Evolutionary conservation across 2,113 vertebrate species (phyloP).

Genomic region (Sigmodon hispidus): DNA sequence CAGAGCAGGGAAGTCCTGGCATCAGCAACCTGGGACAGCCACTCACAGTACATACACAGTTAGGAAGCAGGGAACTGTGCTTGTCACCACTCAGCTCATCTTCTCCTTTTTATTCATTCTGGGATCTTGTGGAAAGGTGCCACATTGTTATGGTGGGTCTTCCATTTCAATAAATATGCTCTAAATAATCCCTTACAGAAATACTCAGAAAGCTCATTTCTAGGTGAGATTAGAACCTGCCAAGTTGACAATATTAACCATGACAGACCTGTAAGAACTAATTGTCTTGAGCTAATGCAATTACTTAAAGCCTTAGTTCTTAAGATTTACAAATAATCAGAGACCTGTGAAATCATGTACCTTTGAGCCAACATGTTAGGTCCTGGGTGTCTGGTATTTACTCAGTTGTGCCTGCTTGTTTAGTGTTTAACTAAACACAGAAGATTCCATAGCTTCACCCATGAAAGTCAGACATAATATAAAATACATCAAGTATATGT

Average conservation of each 20-base stretch:
- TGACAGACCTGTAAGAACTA: neutral
- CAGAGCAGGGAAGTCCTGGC: neutral
- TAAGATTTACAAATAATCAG: neutral
- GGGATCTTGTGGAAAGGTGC: no score
- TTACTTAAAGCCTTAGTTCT: neutral
- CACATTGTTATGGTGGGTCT: neutral
- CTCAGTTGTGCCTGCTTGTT: constrained; percentile 2
- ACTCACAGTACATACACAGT: neutral
- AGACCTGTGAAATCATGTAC: neutral
- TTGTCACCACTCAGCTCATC: neutral
- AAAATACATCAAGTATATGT: constrained; percentile 56
- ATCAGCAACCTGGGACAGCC: no score
- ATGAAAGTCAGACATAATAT: constrained; percentile 12
- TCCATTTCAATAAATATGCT: neutral
- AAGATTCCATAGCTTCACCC: constrained; percentile 31
- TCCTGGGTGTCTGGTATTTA: neutral
- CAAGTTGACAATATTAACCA: no score
- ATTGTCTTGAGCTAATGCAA: neutral
- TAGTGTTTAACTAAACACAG: constrained; percentile 31
- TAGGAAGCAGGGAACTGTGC: neutral
- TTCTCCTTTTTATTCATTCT: neutral
- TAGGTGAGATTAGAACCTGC: no score
- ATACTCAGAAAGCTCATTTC: neutral
- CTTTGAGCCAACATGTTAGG: neutral
- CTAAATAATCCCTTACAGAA: neutral